phyloP scores from a whole-genome alignment of 1,140 invertebrate species.

The Brachionus rotundiformis region DNA sequence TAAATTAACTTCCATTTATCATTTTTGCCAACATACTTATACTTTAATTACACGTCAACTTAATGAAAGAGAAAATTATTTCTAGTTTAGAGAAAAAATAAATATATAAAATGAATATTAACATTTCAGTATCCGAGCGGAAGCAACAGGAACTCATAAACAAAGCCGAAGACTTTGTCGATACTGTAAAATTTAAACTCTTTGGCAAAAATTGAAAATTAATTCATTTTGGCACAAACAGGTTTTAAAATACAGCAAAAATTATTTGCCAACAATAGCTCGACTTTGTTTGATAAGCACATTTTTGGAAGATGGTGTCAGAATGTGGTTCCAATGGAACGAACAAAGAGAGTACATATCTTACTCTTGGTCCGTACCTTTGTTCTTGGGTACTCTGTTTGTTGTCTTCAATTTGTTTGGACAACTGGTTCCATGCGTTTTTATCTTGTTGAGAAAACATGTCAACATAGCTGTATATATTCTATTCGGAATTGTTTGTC shows the following conservation, averaged over 20 bases:
- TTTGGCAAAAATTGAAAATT: background rate
- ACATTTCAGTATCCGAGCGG: conserved; percentile 46
- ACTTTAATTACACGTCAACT: conserved; percentile 21
- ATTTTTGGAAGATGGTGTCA: conserved; percentile 96
- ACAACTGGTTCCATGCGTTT: conserved; percentile 88
- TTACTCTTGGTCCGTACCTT: conserved; percentile 56
- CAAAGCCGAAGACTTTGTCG: conserved; percentile 49
- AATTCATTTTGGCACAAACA: background rate
- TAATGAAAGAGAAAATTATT: background rate
- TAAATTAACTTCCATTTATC: background rate
- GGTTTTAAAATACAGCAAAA: conserved; percentile 70
- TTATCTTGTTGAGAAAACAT: conserved; percentile 87
- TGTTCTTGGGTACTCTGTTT: conserved; percentile 83
- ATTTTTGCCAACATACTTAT: background rate
- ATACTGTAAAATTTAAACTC: conserved; percentile 40
- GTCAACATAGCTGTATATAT: conserved; percentile 91
- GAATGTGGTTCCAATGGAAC: conserved; percentile 98
- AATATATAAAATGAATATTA: conserved; percentile 31
- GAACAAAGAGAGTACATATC: conserved; percentile 95
- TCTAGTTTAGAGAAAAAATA: background rate
- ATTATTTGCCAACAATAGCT: conserved; percentile 89
- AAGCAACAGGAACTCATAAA: conserved; percentile 43
- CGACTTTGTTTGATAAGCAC: conserved; percentile 96
- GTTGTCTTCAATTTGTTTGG: conserved; percentile 89
- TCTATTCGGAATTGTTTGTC: conserved; percentile 90